phyloP scores from a whole-genome alignment of 1,140 invertebrate genomes.

The Wasmannia auropunctata region DNA sequence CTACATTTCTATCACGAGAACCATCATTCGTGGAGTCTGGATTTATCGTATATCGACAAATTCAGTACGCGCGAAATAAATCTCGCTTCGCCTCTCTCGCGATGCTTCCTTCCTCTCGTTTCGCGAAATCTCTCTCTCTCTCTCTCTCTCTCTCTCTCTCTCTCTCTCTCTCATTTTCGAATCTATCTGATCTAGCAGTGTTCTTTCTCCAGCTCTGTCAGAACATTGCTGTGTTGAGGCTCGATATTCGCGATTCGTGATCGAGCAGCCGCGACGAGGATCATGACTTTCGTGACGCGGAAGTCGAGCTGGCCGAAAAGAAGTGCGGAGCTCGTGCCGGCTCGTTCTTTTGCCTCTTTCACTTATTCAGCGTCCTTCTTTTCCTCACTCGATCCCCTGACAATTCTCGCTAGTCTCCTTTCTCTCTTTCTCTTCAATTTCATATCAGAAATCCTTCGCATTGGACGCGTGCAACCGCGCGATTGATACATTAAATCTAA shows the following conservation, averaged over 20 bases:
- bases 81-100: background rate
- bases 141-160: background rate
- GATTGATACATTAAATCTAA: background rate
- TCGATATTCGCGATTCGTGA: conserved; percentile 69
- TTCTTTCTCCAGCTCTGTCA: background rate
- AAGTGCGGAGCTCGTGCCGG: conserved; percentile 31
- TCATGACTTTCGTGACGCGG: conserved; percentile 78
- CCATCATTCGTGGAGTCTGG: background rate
- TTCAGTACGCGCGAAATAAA: conserved; percentile 11
- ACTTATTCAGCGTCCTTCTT: conserved; percentile 29
- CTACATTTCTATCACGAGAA: background rate
- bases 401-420: background rate
- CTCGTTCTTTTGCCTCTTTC: conserved; percentile 35
- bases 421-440: background rate
- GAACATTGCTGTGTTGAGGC: conserved; percentile 14
- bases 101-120: background rate
- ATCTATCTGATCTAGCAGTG: conserved; percentile 18
- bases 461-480: background rate
- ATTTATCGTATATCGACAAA: background rate
- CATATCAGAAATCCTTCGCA: background rate
- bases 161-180: background rate
- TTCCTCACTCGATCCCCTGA: background rate
- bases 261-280: conserved; percentile 66
- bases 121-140: background rate
- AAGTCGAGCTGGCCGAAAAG: conserved; percentile 65